These are phyloP conservation scores for Cardinalis cardinalis DNA, from an alignment of 2,113 vertebrate species.

Conservation along the genomic window DNA sequence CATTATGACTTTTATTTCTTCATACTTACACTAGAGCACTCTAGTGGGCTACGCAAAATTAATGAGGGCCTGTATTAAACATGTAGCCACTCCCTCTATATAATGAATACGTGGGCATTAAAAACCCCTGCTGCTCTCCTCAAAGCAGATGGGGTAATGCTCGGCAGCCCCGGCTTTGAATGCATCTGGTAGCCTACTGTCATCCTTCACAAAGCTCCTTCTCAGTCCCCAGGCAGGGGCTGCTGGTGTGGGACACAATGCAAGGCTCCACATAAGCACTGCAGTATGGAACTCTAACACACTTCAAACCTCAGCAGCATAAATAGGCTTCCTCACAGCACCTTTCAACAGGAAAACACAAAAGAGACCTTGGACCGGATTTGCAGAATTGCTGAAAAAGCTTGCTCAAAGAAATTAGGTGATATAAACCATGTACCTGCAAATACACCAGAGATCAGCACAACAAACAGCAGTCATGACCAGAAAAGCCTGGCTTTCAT, in stretches of 20 bases:
- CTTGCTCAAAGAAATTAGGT: background rate
- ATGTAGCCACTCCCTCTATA: background rate
- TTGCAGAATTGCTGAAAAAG: background rate
- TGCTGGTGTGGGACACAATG: background rate
- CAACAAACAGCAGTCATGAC: background rate
- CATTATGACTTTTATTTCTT: background rate
- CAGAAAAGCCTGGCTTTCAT: background rate
- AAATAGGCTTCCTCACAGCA: background rate
- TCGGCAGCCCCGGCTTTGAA: background rate
- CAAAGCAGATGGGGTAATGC: constrained; percentile 11
- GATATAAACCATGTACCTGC: background rate
- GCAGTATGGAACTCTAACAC: background rate
- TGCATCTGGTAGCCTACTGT: constrained; percentile 18
- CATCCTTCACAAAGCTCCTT: constrained; percentile 12
- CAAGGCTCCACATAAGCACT: rapidly evolving
- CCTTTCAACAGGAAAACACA: background rate
- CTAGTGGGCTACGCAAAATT: background rate
- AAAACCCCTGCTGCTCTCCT: background rate
- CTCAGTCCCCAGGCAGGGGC: background rate
- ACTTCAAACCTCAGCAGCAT: background rate
- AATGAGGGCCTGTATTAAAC: constrained; percentile 4
- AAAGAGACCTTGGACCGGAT: background rate
- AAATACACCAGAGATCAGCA: background rate
- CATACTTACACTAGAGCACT: background rate
- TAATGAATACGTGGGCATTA: background rate